A percentile compares a stretch with the other conserved stretches of the same genome.
phyloP scores from a whole-genome alignment of 2,113 vertebrate species.

The Triplophysa siluroides region DNA sequence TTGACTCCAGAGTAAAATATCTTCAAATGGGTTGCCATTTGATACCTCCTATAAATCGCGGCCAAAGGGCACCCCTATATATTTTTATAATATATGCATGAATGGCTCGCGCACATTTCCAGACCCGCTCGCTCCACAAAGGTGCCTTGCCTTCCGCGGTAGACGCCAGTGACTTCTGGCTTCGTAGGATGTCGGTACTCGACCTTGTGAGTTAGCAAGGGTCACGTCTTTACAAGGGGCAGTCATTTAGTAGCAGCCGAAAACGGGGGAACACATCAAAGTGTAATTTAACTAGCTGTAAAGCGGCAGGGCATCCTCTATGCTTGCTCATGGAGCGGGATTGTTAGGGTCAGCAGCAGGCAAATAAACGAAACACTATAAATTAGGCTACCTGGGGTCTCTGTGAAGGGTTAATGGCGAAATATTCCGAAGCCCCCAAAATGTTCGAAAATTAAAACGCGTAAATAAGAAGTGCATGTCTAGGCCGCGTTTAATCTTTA shows the following conservation, averaged over 20 bases:
- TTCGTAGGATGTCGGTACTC: constrained; percentile 48
- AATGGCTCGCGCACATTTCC: constrained; percentile 39
- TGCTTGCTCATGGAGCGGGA: constrained; percentile 66
- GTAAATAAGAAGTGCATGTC: constrained; percentile 35
- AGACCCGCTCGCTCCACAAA: constrained; percentile 31
- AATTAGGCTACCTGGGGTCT: constrained; percentile 63
- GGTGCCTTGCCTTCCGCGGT: constrained; percentile 26
- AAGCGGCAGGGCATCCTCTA: constrained; percentile 70
- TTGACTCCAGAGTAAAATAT: constrained; percentile 32
- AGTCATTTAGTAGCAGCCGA: constrained; percentile 65
- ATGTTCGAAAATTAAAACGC: constrained; percentile 41
- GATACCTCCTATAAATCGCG: constrained; percentile 34
- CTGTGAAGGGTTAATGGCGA: constrained; percentile 63
- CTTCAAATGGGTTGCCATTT: constrained; percentile 30
- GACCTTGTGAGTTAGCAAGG: constrained; percentile 48
- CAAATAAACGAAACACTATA: constrained; percentile 73
- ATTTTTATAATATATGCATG: constrained; percentile 50
- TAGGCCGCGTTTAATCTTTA: not conserved
- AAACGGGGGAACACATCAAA: constrained; percentile 73
- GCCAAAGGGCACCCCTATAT: constrained; percentile 45
- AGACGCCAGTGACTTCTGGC: constrained; percentile 29
- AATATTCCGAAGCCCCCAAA: constrained; percentile 52
- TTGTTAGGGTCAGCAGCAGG: constrained; percentile 68
- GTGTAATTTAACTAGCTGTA: constrained; percentile 76
- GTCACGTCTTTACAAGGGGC: constrained; percentile 62